These are phyloP conservation scores for Jaculus jaculus DNA, from an alignment of 2,113 vertebrate species.

Conservation along the genomic window DNA sequence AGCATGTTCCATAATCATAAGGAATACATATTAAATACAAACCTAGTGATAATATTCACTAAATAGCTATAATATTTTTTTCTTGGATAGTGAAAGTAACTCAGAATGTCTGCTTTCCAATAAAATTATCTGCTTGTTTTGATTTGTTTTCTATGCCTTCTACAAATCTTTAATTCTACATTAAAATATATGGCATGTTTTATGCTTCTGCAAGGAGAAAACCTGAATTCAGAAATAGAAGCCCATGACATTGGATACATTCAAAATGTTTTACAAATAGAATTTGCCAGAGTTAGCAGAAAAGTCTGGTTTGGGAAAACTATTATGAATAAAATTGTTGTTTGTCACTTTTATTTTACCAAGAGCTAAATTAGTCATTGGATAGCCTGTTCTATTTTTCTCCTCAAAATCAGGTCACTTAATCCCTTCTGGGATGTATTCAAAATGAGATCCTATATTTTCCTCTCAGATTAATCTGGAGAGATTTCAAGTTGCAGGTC, in stretches of 20 bases:
- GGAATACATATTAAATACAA: conserved; percentile 41
- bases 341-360: conserved; percentile 73
- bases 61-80: neutral
- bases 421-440: conserved; percentile 75
- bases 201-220: conserved; percentile 61
- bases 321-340: conserved; percentile 72
- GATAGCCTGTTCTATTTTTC: conserved; percentile 56
- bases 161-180: conserved; percentile 54
- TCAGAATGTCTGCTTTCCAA: neutral
- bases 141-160: neutral
- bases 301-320: conserved; percentile 65
- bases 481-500: conserved; percentile 60
- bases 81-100: neutral
- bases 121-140: conserved; percentile 27
- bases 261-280: conserved; percentile 66
- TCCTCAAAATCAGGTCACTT: conserved; percentile 75
- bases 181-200: conserved; percentile 51
- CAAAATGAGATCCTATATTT: conserved; percentile 71
- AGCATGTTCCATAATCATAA: conserved; percentile 46
- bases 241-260: conserved; percentile 40
- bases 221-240: conserved; percentile 56
- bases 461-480: conserved; percentile 68
- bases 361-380: conserved; percentile 73
- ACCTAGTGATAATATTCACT: conserved; percentile 27
- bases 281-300: conserved; percentile 58